Conservation (phyloP, 2,888 invertebrate species). For the Drosophila multiciliata region DNA sequence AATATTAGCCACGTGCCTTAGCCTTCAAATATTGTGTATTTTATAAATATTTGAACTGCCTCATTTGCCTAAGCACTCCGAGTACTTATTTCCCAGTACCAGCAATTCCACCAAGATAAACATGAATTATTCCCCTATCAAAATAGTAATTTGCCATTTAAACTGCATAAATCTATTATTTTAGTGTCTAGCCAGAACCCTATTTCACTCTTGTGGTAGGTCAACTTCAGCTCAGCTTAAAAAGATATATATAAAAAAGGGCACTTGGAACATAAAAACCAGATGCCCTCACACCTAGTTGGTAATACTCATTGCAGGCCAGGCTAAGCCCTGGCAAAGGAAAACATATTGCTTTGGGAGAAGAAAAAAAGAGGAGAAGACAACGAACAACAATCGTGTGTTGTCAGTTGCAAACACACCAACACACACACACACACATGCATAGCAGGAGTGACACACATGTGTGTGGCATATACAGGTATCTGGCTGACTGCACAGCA, state of each 20-base stretch:
- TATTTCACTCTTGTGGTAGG: background rate
- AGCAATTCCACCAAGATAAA: constrained; percentile 23
- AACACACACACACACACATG: constrained; percentile 14
- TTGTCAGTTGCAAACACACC: constrained; percentile 38
- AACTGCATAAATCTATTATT: background rate
- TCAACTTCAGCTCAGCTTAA: background rate
- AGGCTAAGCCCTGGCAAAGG: constrained; percentile 52
- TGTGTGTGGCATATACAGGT: constrained; percentile 50
- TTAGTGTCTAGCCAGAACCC: background rate
- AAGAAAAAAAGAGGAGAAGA: constrained; percentile 20
- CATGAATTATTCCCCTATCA: constrained; percentile 18
- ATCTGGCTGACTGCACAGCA: constrained; percentile 77
- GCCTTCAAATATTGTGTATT: background rate
- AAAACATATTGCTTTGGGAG: constrained; percentile 67
- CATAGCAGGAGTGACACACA: constrained; percentile 5
- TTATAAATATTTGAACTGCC: background rate
- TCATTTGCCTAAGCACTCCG: background rate
- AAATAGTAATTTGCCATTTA: constrained; percentile 26
- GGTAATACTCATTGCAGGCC: constrained; percentile 16
- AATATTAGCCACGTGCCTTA: too few species aligned
- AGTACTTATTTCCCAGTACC: background rate
- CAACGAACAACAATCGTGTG: constrained; percentile 36
- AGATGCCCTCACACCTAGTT: constrained; percentile 49
- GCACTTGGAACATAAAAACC: constrained; percentile 14
- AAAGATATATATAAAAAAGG: constrained; percentile 1